Evolutionary conservation across 2,888 invertebrate genomes (phyloP).

Genomic region (Metopia argyrocephala): DNA sequence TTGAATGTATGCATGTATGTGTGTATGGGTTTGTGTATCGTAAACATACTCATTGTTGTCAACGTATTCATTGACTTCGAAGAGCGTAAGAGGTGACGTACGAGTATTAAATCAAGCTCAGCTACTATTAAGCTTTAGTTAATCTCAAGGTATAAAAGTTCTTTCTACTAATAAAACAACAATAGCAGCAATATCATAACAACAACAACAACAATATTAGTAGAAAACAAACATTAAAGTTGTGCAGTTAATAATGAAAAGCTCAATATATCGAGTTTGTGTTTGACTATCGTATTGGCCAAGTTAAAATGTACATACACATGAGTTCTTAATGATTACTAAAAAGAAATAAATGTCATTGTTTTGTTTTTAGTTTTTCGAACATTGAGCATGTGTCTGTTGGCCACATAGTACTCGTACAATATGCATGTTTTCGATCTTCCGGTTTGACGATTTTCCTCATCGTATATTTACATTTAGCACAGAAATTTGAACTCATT

Average conservation of each 20-base stretch:
- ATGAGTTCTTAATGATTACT: no score
- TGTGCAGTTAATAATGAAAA: constrained; percentile 31
- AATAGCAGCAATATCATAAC: background rate
- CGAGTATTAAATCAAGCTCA: constrained; percentile 58
- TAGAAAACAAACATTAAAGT: background rate
- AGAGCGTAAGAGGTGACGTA: constrained; percentile 62
- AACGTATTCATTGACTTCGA: constrained; percentile 53
- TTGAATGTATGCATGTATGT: background rate
- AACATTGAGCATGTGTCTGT: background rate
- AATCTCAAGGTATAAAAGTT: constrained; percentile 60
- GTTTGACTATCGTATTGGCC: background rate
- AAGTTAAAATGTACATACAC: no score
- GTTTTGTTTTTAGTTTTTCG: background rate
- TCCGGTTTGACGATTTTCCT: constrained; percentile 25
- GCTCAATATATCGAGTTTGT: constrained; percentile 36
- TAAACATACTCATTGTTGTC: background rate
- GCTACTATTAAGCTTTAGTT: constrained; percentile 54
- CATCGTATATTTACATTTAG: constrained; percentile 15
- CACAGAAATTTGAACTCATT: background rate
- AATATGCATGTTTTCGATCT: constrained; percentile 2
- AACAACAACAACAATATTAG: background rate
- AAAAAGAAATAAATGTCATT: background rate
- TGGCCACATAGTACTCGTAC: background rate
- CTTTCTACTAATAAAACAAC: constrained; percentile 18
- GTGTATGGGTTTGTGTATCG: background rate